Evolutionary conservation across 92 coral and sea anemone genomes (phyloP).

Genomic region (Palythoa grandiflora): DNA sequence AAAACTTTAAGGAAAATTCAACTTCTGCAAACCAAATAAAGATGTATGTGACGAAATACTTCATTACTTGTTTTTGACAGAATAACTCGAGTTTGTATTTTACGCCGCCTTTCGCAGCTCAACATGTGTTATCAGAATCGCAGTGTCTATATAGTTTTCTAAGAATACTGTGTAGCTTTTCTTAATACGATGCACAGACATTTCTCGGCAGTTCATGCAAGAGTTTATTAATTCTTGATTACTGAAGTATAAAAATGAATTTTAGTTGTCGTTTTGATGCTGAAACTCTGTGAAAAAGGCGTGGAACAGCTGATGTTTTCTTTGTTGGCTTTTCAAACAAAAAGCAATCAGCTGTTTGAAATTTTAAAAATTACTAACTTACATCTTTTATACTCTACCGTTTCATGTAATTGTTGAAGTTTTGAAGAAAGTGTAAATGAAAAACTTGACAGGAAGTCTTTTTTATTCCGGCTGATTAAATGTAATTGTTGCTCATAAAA

Average conservation of each 20-base stretch:
- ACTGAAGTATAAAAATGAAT: too few relatives aligned
- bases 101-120: not conserved
- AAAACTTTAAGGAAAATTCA: too few relatives aligned
- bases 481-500: not conserved
- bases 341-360: not conserved
- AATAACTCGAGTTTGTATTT: not conserved
- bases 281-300: not conserved
- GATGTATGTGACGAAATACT: not conserved
- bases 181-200: too few relatives aligned
- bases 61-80: not conserved
- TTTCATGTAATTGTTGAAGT: not conserved
- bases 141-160: too few relatives aligned
- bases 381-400: not conserved
- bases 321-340: not conserved
- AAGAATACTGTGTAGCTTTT: too few relatives aligned
- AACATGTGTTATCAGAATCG: too few relatives aligned
- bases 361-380: not conserved
- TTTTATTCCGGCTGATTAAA: not conserved
- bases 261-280: not conserved
- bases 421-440: not conserved
- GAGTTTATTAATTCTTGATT: too few relatives aligned
- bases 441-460: not conserved
- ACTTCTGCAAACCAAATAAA: too few relatives aligned
- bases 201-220: not conserved
- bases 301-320: not conserved